These are phyloP conservation scores for Pantelozetes paolii DNA, from an alignment of 2,888 invertebrate species.

Conservation along the genomic window DNA sequence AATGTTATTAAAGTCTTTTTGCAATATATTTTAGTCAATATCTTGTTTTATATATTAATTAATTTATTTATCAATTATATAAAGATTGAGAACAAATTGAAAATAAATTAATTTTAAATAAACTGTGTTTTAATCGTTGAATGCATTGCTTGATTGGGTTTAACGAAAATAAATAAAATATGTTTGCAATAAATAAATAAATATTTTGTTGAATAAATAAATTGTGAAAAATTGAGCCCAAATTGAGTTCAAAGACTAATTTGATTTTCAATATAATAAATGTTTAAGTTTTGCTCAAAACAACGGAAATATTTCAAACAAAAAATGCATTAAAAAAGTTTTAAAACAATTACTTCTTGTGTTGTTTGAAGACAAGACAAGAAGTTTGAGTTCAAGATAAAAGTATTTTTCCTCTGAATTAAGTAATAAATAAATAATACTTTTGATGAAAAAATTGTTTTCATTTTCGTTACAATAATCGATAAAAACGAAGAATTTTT, in stretches of 20 bases:
- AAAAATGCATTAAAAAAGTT: not conserved
- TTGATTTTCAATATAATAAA: too few relatives aligned
- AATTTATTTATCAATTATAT: not conserved
- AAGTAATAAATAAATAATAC: too few relatives aligned
- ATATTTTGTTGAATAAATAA: not conserved
- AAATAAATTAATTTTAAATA: not conserved
- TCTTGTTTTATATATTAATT: too few relatives aligned
- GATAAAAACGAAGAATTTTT: not conserved
- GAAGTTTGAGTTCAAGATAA: too few relatives aligned
- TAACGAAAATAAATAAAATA: too few relatives aligned
- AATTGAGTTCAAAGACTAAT: conserved; percentile 1
- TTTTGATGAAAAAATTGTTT: not conserved
- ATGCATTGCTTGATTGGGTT: too few relatives aligned
- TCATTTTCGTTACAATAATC: not conserved
- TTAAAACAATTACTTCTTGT: not conserved
- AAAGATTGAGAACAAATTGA: not conserved
- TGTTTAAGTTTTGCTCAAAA: not conserved
- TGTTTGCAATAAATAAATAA: not conserved
- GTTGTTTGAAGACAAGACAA: too few relatives aligned
- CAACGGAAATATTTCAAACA: not conserved
- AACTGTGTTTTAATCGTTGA: too few relatives aligned
- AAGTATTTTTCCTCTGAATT: too few relatives aligned
- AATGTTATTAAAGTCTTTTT: too few relatives aligned
- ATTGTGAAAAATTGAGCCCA: not conserved
- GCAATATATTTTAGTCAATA: too few relatives aligned